Evolutionary conservation across 2,113 vertebrate genomes (phyloP), one percentile per base, ranked within the genome.

Genomic region (Aramus guarauna): DNA sequence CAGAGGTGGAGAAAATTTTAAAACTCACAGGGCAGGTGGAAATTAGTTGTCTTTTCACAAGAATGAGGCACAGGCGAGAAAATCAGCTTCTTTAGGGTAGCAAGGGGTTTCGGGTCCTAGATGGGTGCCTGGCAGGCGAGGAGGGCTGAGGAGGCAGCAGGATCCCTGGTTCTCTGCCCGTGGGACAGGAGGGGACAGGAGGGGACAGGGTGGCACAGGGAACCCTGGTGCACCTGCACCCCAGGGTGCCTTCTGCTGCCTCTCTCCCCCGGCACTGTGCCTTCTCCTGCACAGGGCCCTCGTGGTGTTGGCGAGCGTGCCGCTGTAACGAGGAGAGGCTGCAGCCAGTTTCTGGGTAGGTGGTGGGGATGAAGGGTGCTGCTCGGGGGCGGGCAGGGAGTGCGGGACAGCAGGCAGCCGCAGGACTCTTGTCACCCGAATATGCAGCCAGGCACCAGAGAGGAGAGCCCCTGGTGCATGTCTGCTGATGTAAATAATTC

Each of bases 271-370:
- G 26, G 62, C 3, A 2, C 30, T 41, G n/a, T 27, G 47, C 37
- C 39, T 74, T 60, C 59, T 78, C 36, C 36, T 37, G 45, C 2
- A 4, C 0, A 4, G 36, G 36, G 37, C 2, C 7, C 45, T 23
- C 4, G 2, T 1, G 18, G 21, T 13, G 22, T 29, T 22, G 39
- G 20, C 0, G 2, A 7, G 8, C 19, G 29, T 12, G 17, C 10
- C 1, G 14, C 36, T 7, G 32, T 7, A 20, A 60, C 0, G 3
- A 11, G 20, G 39, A 30, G 23, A 36, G 34, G 13, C 53, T 68
- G 88, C 13, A n/a, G 53, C 24, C 12, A 21, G 12, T 16, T 0
- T 3, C 9, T 24, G 19, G 13, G 29, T 21, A 30, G 19, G 24
- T 24, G 50, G 20, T 2, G 3, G 0, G 9, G 30, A 13, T 24